phyloP scores from a whole-genome alignment of 2,797 vertebrate genomes.

The Thunnus albacares region DNA sequence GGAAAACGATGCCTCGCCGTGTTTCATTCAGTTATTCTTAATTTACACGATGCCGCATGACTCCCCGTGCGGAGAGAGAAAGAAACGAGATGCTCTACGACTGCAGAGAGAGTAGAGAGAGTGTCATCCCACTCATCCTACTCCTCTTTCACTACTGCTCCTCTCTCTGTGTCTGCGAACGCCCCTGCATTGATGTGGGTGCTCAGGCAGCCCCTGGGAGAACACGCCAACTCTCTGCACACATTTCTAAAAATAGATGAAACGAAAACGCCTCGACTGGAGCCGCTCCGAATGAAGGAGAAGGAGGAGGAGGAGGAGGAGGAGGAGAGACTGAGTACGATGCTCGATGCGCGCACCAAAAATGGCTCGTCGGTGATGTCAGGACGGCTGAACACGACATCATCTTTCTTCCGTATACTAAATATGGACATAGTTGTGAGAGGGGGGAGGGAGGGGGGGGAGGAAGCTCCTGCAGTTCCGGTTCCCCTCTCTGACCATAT shows the following conservation, averaged over 20 bases:
- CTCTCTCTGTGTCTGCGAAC: slow-evolving; percentile 53
- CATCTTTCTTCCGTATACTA: slow-evolving; percentile 68
- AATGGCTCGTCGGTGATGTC: slow-evolving; percentile 81
- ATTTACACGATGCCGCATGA: slow-evolving; percentile 26
- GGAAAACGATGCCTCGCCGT: slow-evolving; percentile 29
- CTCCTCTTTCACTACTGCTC: slow-evolving; percentile 40
- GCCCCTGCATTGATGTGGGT: slow-evolving; percentile 72
- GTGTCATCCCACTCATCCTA: slow-evolving; percentile 52
- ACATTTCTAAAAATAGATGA: slow-evolving; percentile 83
- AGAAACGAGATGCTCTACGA: slow-evolving; percentile 12
- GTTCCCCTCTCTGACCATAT: slow-evolving; percentile 74
- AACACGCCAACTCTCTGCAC: slow-evolving; percentile 70
- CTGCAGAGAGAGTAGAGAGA: slow-evolving; percentile 42
- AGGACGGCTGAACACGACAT: slow-evolving; percentile 56
- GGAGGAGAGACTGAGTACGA: slow-evolving; percentile 47
- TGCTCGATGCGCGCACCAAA: slow-evolving; percentile 70
- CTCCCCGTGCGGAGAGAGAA: not conserved
- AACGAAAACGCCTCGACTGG: slow-evolving; percentile 62
- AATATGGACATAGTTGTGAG: slow-evolving; percentile 65
- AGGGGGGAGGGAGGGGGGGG: too few relatives aligned
- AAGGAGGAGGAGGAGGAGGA: slow-evolving; percentile 26
- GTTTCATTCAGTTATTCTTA: slow-evolving; percentile 30
- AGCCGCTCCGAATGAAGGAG: slow-evolving; percentile 45
- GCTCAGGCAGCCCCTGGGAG: slow-evolving; percentile 75
- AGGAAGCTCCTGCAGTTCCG: slow-evolving; percentile 83